Conservation (phyloP, 2,888 invertebrate species). For the Caenorhabditis sp. region DNA sequence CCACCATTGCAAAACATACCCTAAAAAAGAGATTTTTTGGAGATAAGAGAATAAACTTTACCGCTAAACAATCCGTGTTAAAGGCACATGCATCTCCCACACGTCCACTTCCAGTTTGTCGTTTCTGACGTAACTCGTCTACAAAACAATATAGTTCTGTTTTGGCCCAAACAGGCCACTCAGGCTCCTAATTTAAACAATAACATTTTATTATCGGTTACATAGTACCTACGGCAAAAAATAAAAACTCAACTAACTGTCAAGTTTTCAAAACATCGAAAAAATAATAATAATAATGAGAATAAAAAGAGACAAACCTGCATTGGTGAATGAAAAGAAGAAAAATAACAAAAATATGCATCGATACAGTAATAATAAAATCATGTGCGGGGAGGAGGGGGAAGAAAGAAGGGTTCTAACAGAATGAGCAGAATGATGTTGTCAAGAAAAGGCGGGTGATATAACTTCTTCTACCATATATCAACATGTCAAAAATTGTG, state of each 20-base stretch:
- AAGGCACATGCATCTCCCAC: constrained; percentile 62
- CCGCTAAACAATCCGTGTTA: constrained; percentile 60
- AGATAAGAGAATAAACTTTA: constrained; percentile 6
- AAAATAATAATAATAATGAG: background rate
- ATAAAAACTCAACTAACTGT: constrained; percentile 28
- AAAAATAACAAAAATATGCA: background rate
- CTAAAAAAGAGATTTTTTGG: constrained; percentile 4
- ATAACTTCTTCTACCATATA: background rate
- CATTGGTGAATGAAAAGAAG: background rate
- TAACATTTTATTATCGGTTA: constrained; percentile 23
- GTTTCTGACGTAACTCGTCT: constrained; percentile 33
- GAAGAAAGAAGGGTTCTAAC: background rate
- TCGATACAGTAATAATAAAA: background rate
- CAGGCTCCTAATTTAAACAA: no score
- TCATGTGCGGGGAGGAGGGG: background rate
- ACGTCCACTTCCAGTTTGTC: constrained; percentile 59
- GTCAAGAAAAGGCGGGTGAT: background rate
- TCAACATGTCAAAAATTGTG: constrained; percentile 3
- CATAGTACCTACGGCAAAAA: constrained; percentile 41
- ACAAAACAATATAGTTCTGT: no score
- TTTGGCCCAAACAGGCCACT: no score
- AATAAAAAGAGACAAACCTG: constrained; percentile 3
- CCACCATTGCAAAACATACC: constrained; percentile 65
- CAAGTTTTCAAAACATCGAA: background rate
- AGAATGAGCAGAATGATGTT: no score